These are phyloP conservation scores for Acanthosepion esculentum DNA, from an alignment of 2,888 invertebrate species.

Conservation along the genomic window DNA sequence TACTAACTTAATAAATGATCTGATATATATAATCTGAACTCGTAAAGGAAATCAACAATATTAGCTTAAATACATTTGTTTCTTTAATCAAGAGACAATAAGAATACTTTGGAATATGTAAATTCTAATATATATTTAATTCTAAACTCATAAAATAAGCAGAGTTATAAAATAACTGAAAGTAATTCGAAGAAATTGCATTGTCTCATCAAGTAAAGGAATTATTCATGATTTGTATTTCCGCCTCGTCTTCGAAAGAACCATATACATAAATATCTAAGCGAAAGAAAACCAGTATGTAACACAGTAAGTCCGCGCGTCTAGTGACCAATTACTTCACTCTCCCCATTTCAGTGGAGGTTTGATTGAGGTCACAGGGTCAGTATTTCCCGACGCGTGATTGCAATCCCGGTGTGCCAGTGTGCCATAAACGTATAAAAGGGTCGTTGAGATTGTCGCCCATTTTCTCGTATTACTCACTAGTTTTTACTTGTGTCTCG, in stretches of 20 bases:
- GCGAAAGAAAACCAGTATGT: background rate
- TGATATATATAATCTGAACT: no score
- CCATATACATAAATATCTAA: background rate
- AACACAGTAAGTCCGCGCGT: background rate
- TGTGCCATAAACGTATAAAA: background rate
- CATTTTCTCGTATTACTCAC: background rate
- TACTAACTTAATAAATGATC: no score
- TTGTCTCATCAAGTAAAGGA: no score
- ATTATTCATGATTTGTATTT: no score
- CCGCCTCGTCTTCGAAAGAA: background rate
- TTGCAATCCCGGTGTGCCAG: background rate
- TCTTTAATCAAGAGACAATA: no score
- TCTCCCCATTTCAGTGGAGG: background rate
- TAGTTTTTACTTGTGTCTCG: background rate
- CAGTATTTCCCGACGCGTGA: background rate
- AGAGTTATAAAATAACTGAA: no score
- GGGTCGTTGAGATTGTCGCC: background rate
- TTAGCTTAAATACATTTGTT: no score
- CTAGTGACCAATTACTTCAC: background rate
- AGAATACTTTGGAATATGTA: no score
- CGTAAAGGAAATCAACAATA: no score
- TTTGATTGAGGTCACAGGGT: background rate
- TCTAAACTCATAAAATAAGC: no score
- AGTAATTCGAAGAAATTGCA: no score
- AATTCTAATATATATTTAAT: no score